Evolutionary conservation across 2,888 invertebrate species (phyloP).

Genomic region (Dendrolimus pini): DNA sequence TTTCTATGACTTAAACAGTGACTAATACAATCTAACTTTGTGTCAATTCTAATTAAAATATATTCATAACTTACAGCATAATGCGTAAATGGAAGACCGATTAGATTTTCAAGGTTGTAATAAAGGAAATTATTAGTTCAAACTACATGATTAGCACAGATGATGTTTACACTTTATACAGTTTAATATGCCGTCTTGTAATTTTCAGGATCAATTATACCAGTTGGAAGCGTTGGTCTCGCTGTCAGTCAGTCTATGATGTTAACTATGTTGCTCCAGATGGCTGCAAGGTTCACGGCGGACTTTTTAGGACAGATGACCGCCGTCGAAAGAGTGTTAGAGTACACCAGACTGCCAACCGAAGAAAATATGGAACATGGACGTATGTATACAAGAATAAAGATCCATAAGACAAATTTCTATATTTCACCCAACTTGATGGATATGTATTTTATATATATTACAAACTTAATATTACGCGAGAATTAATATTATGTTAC

Average conservation of each 20-base stretch:
- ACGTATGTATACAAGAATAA: conserved; percentile 30
- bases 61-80: no score
- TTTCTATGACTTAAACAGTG: no score
- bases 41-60: no score
- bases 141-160: no score
- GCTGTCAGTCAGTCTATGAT: conserved; percentile 80
- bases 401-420: neutral
- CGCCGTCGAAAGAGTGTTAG: conserved; percentile 88
- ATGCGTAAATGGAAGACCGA: no score
- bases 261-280: conserved; percentile 79
- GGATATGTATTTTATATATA: neutral
- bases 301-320: conserved; percentile 79
- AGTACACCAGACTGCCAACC: conserved; percentile 81
- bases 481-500: no score
- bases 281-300: conserved; percentile 90
- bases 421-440: no score
- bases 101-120: no score
- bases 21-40: no score
- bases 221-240: conserved; percentile 77
- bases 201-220: conserved; percentile 29
- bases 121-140: no score
- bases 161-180: no score
- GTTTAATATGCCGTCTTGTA: no score
- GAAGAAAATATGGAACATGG: conserved; percentile 52
- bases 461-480: neutral